These are phyloP conservation scores for Mormyrops boulengeri DNA, from an alignment of 2,797 vertebrate genomes.

Conservation along the genomic window DNA sequence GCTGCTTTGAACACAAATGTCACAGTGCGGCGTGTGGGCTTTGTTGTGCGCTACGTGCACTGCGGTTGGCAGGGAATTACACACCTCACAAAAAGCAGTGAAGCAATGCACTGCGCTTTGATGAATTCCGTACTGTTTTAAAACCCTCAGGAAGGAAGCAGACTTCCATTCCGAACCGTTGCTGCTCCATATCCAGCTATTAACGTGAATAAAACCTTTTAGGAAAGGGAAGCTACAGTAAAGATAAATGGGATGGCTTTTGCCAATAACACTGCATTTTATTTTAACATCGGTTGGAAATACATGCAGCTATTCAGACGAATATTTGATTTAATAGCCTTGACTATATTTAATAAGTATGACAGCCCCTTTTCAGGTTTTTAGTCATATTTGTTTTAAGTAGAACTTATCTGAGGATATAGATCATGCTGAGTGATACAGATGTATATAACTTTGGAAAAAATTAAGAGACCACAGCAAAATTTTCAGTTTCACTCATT, in stretches of 20 bases:
- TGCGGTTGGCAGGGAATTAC: slow-evolving; percentile 41
- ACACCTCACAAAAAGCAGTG: slow-evolving; percentile 50
- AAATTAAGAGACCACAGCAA: neutral
- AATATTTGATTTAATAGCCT: neutral
- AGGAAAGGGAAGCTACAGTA: neutral
- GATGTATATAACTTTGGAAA: neutral
- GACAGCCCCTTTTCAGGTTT: neutral
- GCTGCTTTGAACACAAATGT: neutral
- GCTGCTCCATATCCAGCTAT: neutral
- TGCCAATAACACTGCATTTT: neutral
- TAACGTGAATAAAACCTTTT: neutral
- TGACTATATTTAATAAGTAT: neutral
- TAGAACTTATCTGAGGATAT: neutral
- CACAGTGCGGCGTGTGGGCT: slow-evolving; percentile 29
- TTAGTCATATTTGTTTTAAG: neutral
- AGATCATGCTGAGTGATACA: neutral
- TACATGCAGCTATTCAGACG: neutral
- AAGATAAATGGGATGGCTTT: neutral
- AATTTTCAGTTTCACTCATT: neutral
- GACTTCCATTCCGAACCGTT: neutral
- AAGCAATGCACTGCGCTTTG: slow-evolving; percentile 44
- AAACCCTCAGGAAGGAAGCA: neutral
- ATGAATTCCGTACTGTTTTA: slow-evolving; percentile 17
- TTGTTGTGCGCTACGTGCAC: slow-evolving; percentile 25
- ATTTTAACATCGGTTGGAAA: neutral